Percentiles rank a stretch among this genome's conserved stretches.
phyloP scores from a whole-genome alignment of 2,797 vertebrate genomes.

The Benthosema pterotum region DNA sequence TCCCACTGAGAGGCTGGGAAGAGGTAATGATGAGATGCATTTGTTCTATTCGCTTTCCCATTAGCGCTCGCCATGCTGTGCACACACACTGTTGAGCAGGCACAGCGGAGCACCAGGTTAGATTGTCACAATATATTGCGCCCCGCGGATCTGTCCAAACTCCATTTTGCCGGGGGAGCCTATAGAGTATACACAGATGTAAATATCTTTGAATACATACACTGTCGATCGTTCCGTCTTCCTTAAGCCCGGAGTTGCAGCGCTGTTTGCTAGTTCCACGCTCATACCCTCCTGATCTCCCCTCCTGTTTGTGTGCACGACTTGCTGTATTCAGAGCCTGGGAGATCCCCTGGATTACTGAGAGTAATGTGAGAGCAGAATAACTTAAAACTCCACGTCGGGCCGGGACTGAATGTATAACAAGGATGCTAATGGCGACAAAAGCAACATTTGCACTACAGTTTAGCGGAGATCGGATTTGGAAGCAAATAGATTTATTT shows the following conservation, averaged over 20 bases:
- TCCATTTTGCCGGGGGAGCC: conserved; percentile 12
- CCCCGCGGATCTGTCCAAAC: conserved; percentile 24
- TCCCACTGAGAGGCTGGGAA: conserved; percentile 37
- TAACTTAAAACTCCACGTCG: background rate
- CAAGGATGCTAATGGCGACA: conserved; percentile 13
- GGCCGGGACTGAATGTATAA: background rate
- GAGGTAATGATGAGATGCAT: conserved; percentile 56
- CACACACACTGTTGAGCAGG: conserved; percentile 35
- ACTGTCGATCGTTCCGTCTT: conserved; percentile 12
- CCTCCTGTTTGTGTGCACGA: conserved; percentile 10
- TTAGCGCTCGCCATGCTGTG: conserved; percentile 46
- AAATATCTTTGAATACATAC: conserved; percentile 27
- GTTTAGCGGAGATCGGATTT: conserved; percentile 10
- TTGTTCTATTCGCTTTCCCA: conserved; percentile 55
- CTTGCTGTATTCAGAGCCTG: conserved; percentile 8
- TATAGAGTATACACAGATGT: conserved; percentile 10
- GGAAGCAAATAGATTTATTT: background rate
- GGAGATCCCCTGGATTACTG: conserved; percentile 3
- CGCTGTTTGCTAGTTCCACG: conserved; percentile 17
- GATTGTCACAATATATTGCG: conserved; percentile 36
- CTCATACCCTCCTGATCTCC: conserved; percentile 7
- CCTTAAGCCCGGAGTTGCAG: conserved; percentile 3
- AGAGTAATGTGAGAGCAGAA: background rate
- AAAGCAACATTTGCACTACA: background rate
- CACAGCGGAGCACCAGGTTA: conserved; percentile 23